Percentiles rank a stretch among this genome's conserved stretches.
These are phyloP conservation scores for Agrilus planipennis DNA, from an alignment of 1,140 invertebrate species.

Conservation along the genomic window DNA sequence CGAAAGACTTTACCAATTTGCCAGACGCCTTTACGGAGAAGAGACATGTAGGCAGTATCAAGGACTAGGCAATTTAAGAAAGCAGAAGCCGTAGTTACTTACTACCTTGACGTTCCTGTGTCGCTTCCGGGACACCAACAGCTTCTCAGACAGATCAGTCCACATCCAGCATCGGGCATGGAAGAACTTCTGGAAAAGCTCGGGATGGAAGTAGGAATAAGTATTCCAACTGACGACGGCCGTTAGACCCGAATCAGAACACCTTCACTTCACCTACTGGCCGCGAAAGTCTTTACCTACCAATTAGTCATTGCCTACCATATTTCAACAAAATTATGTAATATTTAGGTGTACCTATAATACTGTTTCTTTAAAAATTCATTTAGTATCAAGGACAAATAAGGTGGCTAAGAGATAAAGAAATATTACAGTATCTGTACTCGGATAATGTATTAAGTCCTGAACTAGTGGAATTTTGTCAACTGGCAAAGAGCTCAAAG, in stretches of 20 bases:
- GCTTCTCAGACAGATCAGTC: neutral
- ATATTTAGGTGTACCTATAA: neutral
- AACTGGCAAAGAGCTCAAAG: slow-evolving; percentile 4
- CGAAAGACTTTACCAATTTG: neutral
- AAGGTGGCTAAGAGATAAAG: slow-evolving; percentile 19
- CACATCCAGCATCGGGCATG: neutral
- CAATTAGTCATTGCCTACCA: neutral
- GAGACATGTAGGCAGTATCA: neutral
- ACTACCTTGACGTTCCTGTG: neutral
- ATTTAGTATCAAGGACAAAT: slow-evolving; percentile 24
- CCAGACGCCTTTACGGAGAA: neutral
- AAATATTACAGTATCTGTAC: slow-evolving; percentile 15
- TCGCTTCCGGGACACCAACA: no score
- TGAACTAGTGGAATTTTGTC: slow-evolving; percentile 18
- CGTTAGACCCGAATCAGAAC: no score
- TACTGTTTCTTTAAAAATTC: neutral
- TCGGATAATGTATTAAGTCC: slow-evolving; percentile 18
- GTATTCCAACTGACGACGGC: no score
- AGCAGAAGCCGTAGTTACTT: no score
- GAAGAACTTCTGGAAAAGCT: neutral
- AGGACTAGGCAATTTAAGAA: neutral
- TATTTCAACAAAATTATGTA: no score
- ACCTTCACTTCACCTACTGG: no score
- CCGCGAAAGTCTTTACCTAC: neutral
- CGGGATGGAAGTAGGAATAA: neutral